These are phyloP conservation scores for Brachionus rubens DNA, from an alignment of 1,140 invertebrate genomes.

Conservation along the genomic window DNA sequence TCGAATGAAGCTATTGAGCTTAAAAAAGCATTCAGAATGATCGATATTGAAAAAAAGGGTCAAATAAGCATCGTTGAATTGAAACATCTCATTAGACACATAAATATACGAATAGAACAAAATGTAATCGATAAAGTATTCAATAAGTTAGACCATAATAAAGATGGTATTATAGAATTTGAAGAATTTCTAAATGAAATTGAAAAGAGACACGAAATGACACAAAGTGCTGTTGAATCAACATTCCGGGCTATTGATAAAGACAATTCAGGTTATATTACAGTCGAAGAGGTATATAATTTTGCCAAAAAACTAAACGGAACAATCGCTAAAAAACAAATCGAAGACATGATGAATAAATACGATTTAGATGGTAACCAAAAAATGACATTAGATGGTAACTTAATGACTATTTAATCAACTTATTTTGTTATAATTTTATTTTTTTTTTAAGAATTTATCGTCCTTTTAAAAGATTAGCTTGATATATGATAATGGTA, in stretches of 20 bases:
- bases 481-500: too few relatives aligned
- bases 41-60: slow-evolving; percentile 29
- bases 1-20: not conserved
- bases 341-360: slow-evolving; percentile 25
- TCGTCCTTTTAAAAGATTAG: not conserved
- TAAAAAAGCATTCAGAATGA: slow-evolving; percentile 5
- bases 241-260: slow-evolving; percentile 4
- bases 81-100: not conserved
- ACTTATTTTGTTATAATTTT: not conserved
- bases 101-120: not conserved
- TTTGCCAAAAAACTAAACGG: not conserved
- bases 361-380: slow-evolving; percentile 1
- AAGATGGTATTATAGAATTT: slow-evolving; percentile 24
- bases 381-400: slow-evolving; percentile 21
- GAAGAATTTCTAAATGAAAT: slow-evolving; percentile 36
- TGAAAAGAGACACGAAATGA: not conserved
- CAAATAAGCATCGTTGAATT: not conserved
- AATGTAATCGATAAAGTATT: not conserved
- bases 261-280: slow-evolving; percentile 12
- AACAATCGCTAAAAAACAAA: not conserved
- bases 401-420: not conserved
- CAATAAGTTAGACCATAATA: slow-evolving; percentile 1
- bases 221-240: not conserved
- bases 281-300: not conserved
- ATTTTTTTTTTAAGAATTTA: slow-evolving; percentile 5